Percentiles rank a stretch among this genome's conserved stretches.
These are phyloP conservation scores for Campopleginae sp. DNA, from an alignment of 2,888 invertebrate species.

Conservation along the genomic window DNA sequence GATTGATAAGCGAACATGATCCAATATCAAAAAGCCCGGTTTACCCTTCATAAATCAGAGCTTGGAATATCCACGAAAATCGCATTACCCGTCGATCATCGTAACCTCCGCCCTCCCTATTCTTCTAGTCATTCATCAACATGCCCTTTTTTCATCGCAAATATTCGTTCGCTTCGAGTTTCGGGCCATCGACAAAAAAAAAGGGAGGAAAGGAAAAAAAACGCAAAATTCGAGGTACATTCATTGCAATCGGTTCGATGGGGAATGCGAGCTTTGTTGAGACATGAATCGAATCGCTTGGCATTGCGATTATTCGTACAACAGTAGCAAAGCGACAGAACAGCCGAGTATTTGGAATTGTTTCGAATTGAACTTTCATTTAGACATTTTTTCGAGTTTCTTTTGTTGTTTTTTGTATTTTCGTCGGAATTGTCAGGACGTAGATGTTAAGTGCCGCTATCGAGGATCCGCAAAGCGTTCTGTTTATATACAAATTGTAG, in stretches of 20 bases:
- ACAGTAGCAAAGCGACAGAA: slow-evolving; percentile 16
- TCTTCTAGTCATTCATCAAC: slow-evolving; percentile 33
- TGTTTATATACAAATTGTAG: not conserved
- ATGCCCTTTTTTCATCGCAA: not conserved
- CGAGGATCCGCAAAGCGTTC: not conserved
- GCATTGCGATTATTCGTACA: slow-evolving; percentile 32
- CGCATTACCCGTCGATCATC: slow-evolving; percentile 29
- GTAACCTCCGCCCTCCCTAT: slow-evolving; percentile 13
- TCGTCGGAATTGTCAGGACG: not conserved
- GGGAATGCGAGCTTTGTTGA: slow-evolving; percentile 21
- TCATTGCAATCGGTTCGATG: slow-evolving; percentile 43
- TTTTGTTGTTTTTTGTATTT: not conserved
- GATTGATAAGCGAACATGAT: slow-evolving; percentile 14
- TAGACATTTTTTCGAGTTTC: not conserved
- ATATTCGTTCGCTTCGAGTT: slow-evolving; percentile 15
- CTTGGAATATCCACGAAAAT: slow-evolving; percentile 6
- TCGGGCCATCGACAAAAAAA: slow-evolving; percentile 15
- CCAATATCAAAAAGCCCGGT: slow-evolving; percentile 23
- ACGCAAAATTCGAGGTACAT: slow-evolving; percentile 1
- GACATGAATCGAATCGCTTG: slow-evolving; percentile 43
- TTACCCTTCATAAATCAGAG: slow-evolving; percentile 22
- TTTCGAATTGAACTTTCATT: slow-evolving; percentile 27
- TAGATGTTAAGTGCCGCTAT: not conserved
- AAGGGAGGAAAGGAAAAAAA: not conserved
- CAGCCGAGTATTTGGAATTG: slow-evolving; percentile 6